Evolutionary conservation across 2,888 invertebrate species (phyloP).

Genomic region (Flexamia atlantica): DNA sequence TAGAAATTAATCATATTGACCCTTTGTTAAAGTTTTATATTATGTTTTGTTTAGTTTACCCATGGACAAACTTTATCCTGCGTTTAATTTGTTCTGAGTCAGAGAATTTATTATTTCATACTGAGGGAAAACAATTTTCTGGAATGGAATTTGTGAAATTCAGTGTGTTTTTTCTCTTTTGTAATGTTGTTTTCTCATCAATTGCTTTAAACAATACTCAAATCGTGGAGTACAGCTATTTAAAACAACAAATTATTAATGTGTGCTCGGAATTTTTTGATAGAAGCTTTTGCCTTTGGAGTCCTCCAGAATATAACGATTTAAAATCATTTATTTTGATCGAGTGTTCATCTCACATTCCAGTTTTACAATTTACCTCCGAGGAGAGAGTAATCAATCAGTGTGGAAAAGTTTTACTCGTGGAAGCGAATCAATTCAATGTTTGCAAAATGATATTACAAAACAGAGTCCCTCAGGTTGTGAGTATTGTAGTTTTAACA

Average conservation of each 20-base stretch:
- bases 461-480: background rate
- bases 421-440: background rate
- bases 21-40: background rate
- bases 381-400: background rate
- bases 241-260: background rate
- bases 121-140: background rate
- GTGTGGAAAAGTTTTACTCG: background rate
- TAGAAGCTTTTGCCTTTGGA: constrained; percentile 31
- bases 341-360: background rate
- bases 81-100: background rate
- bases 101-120: background rate
- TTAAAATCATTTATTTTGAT: background rate
- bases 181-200: background rate
- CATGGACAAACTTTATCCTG: background rate
- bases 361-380: background rate
- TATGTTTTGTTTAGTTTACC: background rate
- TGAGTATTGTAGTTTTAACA: background rate
- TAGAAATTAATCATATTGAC: background rate
- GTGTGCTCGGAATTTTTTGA: constrained; percentile 8
- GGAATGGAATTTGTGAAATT: background rate
- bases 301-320: background rate
- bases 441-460: background rate
- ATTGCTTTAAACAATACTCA: background rate
- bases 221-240: background rate
- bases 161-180: background rate